Evolutionary conservation across 1,140 invertebrate genomes (phyloP).

Genomic region (Arctopsyche grandis): DNA sequence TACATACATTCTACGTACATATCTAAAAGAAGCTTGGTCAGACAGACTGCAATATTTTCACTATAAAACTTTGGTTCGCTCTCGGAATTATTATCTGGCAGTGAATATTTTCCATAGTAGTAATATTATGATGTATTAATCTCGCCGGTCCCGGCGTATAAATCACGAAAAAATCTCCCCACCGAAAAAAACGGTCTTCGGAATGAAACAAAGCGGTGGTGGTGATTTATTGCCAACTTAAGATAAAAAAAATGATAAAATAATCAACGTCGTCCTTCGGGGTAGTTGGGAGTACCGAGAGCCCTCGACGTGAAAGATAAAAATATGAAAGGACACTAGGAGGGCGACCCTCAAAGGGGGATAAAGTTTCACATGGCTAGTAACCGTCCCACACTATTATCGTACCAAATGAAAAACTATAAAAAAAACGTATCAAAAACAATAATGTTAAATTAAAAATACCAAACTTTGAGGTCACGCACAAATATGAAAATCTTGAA

Average conservation of each 20-base stretch:
- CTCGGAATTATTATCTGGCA: no score
- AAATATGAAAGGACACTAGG: constrained; percentile 42
- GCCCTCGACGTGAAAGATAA: constrained; percentile 44
- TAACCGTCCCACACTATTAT: not conserved
- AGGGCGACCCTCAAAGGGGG: constrained; percentile 26
- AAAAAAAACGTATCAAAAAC: no score
- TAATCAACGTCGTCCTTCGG: constrained; percentile 47
- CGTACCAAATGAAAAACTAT: no score
- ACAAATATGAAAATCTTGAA: no score
- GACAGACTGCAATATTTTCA: no score
- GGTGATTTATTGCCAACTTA: constrained; percentile 54
- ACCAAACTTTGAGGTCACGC: no score
- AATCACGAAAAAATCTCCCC: constrained; percentile 40
- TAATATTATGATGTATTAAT: constrained; percentile 50
- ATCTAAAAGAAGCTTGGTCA: no score
- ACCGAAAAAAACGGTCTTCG: constrained; percentile 42
- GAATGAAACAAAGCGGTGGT: constrained; percentile 52
- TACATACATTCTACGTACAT: no score
- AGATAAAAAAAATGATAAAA: constrained; percentile 54
- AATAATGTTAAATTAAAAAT: no score
- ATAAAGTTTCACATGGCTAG: not conserved
- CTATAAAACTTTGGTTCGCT: no score
- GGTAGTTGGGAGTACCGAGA: constrained; percentile 10
- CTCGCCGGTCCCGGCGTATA: constrained; percentile 39
- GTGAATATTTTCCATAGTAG: no score